A percentile compares a stretch with the other conserved stretches of the same genome.
Evolutionary conservation across 2,113 vertebrate species (phyloP).

Genomic region (Lepidothrix coronata): DNA sequence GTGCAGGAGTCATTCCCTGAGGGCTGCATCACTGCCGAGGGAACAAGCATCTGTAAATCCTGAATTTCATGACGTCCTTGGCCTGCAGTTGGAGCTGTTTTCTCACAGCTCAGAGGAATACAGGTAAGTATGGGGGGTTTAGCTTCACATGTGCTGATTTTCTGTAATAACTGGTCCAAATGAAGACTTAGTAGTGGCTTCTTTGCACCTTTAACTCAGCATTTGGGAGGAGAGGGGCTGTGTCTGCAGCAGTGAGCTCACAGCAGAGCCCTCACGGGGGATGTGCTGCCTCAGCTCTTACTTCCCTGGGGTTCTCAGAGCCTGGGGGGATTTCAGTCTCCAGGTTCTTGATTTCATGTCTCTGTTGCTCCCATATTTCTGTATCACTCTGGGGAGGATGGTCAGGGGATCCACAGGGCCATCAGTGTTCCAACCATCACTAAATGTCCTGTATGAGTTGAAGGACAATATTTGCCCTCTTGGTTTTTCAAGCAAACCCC

Average conservation of each 20-base stretch:
- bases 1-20: not conserved
- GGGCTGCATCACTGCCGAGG: not conserved
- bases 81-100: not conserved
- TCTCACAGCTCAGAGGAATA: not conserved
- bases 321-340: not conserved
- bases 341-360: not conserved
- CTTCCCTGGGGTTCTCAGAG: not conserved
- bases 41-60: not conserved
- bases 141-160: not conserved
- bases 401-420: not conserved
- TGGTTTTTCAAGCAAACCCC: not conserved
- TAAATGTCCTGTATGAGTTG: not conserved
- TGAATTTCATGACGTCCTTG: not conserved
- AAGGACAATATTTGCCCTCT: not conserved
- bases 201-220: not conserved
- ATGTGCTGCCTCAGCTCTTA: accelerated
- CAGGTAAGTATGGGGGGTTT: not conserved
- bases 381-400: accelerated
- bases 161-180: not conserved
- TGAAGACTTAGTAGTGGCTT: not conserved
- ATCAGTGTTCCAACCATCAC: accelerated
- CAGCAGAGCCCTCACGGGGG: not conserved
- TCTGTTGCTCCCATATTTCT: not conserved
- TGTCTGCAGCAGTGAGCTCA: not conserved
- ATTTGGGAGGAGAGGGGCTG: not conserved